These are phyloP conservation scores for Phymatocera aterrima DNA, from an alignment of 2,888 invertebrate genomes.

Conservation along the genomic window DNA sequence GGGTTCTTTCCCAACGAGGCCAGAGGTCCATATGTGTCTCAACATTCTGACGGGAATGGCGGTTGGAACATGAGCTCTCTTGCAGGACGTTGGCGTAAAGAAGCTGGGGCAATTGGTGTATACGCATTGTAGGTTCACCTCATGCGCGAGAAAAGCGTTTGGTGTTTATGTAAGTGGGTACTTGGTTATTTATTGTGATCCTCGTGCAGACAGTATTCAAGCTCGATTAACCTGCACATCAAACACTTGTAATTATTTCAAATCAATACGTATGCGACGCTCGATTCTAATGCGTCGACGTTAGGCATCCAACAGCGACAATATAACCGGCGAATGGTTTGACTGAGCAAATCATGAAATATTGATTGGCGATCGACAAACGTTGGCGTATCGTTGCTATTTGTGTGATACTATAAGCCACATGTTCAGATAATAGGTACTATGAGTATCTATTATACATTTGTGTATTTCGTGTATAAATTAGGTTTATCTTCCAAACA, in stretches of 20 bases:
- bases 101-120: slow-evolving; percentile 31
- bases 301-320: neutral
- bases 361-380: neutral
- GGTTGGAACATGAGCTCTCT: slow-evolving; percentile 25
- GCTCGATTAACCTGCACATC: slow-evolving; percentile 4
- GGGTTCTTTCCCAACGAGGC: slow-evolving; percentile 25
- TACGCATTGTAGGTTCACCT: slow-evolving; percentile 5
- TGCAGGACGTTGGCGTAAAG: neutral
- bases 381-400: neutral
- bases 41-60: slow-evolving; percentile 22
- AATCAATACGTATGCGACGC: neutral
- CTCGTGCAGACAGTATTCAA: neutral
- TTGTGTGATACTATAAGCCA: neutral
- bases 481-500: slow-evolving; percentile 22
- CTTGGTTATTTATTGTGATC: neutral
- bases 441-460: neutral
- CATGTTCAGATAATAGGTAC: neutral
- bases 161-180: neutral
- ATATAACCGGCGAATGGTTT: neutral
- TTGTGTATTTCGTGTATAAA: too few relatives aligned
- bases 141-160: slow-evolving; percentile 3
- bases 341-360: neutral
- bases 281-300: neutral
- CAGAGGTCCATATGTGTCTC: neutral
- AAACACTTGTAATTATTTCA: slow-evolving; percentile 17